These are phyloP conservation scores for Amiota minor DNA, from an alignment of 2,888 invertebrate genomes.

Conservation along the genomic window DNA sequence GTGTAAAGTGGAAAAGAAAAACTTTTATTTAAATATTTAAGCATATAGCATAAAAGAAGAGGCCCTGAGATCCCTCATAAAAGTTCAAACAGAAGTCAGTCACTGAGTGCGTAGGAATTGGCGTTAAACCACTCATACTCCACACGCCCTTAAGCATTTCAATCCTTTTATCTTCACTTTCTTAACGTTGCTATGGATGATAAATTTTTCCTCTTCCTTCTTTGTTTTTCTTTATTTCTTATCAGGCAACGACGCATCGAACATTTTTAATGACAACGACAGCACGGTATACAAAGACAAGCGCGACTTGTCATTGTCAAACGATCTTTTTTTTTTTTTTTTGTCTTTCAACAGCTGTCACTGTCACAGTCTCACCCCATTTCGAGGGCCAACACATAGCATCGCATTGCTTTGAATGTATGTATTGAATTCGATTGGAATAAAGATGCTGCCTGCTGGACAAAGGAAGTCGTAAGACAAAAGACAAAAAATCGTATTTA, in stretches of 20 bases:
- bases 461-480: conserved; percentile 12
- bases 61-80: no score
- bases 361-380: neutral
- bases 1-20: neutral
- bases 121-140: neutral
- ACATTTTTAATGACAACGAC: no score
- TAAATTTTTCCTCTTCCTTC: no score
- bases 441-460: neutral
- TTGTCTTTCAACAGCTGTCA: conserved; percentile 11
- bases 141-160: neutral
- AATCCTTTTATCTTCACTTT: neutral
- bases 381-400: neutral
- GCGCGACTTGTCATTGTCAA: neutral
- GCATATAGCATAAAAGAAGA: neutral
- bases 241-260: no score
- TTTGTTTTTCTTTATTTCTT: no score
- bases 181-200: no score
- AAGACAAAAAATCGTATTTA: neutral
- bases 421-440: no score
- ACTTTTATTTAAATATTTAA: neutral
- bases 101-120: no score
- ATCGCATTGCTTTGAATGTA: no score
- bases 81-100: no score
- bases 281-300: no score
- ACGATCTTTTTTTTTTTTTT: neutral